These are phyloP conservation scores for Branchinecta sandiegonensis DNA, from an alignment of 2,888 invertebrate species.

Conservation along the genomic window DNA sequence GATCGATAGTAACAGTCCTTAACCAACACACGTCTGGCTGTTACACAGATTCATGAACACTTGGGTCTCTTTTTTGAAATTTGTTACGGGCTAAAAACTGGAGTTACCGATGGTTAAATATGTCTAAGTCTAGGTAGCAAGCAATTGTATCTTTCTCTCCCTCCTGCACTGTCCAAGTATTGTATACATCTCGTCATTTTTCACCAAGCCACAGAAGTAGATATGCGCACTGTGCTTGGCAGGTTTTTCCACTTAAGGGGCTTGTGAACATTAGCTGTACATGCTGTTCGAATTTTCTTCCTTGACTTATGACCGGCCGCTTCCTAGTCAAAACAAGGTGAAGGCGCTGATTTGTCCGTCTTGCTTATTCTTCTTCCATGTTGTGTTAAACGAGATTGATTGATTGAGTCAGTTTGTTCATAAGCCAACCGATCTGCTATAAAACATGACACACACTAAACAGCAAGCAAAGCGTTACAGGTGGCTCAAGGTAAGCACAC, in stretches of 20 bases:
- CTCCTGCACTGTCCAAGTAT: neutral
- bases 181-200: neutral
- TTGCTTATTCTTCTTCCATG: too few relatives aligned
- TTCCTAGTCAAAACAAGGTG: too few relatives aligned
- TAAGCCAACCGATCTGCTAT: neutral
- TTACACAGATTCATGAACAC: neutral
- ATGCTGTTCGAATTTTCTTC: neutral
- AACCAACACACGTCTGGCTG: neutral
- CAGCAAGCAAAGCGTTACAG: neutral
- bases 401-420: neutral
- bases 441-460: neutral
- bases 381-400: neutral
- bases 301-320: too few relatives aligned
- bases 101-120: too few relatives aligned
- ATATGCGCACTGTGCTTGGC: neutral
- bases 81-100: too few relatives aligned
- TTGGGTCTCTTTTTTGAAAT: too few relatives aligned
- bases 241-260: neutral
- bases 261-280: neutral
- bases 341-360: too few relatives aligned
- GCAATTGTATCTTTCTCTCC: neutral
- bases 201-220: neutral
- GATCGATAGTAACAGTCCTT: neutral
- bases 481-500: too few relatives aligned
- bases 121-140: constrained; percentile 14